phyloP scores from a whole-genome alignment of 2,113 vertebrate genomes.

The Octodon degus region DNA sequence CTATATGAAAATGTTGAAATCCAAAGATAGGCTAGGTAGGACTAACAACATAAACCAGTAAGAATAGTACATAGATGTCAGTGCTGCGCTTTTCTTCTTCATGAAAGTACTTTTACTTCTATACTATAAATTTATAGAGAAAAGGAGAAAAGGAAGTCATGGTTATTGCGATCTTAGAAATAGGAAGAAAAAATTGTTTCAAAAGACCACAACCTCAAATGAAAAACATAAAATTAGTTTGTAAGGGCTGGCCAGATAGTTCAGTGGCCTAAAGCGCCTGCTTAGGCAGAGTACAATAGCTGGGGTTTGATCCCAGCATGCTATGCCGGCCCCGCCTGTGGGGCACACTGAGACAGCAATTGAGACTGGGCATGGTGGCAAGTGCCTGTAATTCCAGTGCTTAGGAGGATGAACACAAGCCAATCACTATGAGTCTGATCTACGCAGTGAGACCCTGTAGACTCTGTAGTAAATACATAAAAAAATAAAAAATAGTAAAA shows the following conservation, averaged over 20 bases:
- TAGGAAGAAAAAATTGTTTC: neutral
- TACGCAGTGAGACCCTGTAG: too few species aligned
- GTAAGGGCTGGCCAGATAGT: neutral
- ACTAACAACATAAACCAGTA: neutral
- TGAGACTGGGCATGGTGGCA: too few species aligned
- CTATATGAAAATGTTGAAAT: neutral
- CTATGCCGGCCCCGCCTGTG: too few species aligned
- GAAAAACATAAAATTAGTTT: slow-evolving; percentile 48
- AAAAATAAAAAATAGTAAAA: neutral
- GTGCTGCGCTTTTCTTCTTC: neutral
- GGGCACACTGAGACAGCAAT: too few species aligned
- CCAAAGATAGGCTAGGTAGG: neutral
- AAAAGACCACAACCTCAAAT: neutral
- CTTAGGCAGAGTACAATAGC: too few species aligned
- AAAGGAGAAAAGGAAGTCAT: neutral
- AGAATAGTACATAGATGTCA: neutral
- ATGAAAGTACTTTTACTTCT: slow-evolving; percentile 10
- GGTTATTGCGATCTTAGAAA: neutral
- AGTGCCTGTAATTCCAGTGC: too few species aligned
- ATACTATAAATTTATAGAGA: neutral
- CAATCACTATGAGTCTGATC: too few species aligned
- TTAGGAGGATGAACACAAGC: too few species aligned
- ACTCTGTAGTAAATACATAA: too few species aligned
- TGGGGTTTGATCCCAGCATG: too few species aligned
- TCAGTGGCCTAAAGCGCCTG: too few species aligned